Conservation (phyloP, 2,888 invertebrate genomes). For the Hirtodrosophila alboralis region DNA sequence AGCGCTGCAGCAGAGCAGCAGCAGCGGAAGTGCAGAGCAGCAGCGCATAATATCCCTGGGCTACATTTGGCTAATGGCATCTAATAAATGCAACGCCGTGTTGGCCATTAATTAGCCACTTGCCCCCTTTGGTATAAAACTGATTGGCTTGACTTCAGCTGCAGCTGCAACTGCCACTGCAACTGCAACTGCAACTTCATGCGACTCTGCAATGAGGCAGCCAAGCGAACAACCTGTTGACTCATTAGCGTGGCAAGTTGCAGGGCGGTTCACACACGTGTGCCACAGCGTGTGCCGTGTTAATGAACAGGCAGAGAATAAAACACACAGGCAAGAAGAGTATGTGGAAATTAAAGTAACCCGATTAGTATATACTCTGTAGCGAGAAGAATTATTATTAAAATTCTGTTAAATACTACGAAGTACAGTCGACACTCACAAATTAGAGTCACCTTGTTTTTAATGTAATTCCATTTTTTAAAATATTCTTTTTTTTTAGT, state of each 20-base stretch:
- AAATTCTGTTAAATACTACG: too few species aligned
- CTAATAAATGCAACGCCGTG: conserved; percentile 65
- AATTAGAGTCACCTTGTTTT: too few species aligned
- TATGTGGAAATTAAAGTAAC: too few species aligned
- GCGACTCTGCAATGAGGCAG: conserved; percentile 42
- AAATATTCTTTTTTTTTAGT: too few species aligned
- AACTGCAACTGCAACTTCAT: too few species aligned
- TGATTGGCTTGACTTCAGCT: conserved; percentile 5
- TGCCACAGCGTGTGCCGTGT: conserved; percentile 47
- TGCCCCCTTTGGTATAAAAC: conserved; percentile 4
- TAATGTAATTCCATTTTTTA: too few species aligned
- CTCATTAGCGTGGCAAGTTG: conserved; percentile 55
- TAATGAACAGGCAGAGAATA: conserved; percentile 54
- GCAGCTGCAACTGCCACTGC: too few species aligned
- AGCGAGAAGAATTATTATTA: too few species aligned
- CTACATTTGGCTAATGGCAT: conserved; percentile 45
- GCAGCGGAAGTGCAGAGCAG: neutral
- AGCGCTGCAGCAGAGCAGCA: neutral
- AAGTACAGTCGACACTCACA: too few species aligned
- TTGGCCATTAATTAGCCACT: conserved; percentile 51
- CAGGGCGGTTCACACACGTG: conserved; percentile 24
- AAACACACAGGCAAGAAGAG: neutral
- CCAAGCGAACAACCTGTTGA: conserved; percentile 78
- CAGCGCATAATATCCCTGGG: conserved; percentile 41
- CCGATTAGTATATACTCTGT: too few species aligned